Evolutionary conservation across 1,140 invertebrate species (phyloP).

Genomic region (Pogonognathellus flavescens): DNA sequence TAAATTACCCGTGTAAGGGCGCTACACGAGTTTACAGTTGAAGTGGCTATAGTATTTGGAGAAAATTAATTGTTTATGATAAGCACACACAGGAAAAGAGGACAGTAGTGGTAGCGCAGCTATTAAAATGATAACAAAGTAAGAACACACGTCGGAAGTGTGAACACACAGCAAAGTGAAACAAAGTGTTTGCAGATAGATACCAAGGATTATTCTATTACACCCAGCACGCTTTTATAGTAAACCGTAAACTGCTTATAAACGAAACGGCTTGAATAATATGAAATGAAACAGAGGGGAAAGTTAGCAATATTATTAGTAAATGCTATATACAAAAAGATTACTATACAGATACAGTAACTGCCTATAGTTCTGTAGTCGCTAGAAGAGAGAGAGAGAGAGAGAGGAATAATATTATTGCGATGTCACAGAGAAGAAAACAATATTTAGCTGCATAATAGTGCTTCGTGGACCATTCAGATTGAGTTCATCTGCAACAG

Average conservation of each 20-base stretch:
- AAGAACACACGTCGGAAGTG: slow-evolving; percentile 25
- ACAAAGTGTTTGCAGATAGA: slow-evolving; percentile 23
- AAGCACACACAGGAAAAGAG: slow-evolving; percentile 4
- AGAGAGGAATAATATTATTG: too few relatives aligned
- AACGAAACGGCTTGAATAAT: not conserved
- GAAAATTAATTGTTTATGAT: slow-evolving; percentile 41
- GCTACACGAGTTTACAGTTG: not conserved
- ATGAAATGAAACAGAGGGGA: slow-evolving; percentile 34
- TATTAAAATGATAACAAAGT: slow-evolving; percentile 48
- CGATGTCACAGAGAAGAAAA: too few relatives aligned
- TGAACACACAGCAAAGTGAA: not conserved
- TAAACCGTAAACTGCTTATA: not conserved
- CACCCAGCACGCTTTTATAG: not conserved
- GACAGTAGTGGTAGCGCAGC: not conserved
- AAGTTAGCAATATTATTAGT: not conserved
- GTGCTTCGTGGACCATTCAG: too few relatives aligned
- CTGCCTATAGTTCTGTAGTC: too few relatives aligned
- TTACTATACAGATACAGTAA: too few relatives aligned
- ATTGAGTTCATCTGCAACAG: too few relatives aligned
- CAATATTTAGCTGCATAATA: too few relatives aligned
- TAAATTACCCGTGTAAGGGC: not conserved
- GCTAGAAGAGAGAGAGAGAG: too few relatives aligned
- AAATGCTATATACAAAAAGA: too few relatives aligned
- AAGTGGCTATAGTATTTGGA: not conserved
- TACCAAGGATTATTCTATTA: not conserved